These are phyloP conservation scores for Crotalus tigris DNA, from an alignment of 2,113 vertebrate species.

Conservation along the genomic window DNA sequence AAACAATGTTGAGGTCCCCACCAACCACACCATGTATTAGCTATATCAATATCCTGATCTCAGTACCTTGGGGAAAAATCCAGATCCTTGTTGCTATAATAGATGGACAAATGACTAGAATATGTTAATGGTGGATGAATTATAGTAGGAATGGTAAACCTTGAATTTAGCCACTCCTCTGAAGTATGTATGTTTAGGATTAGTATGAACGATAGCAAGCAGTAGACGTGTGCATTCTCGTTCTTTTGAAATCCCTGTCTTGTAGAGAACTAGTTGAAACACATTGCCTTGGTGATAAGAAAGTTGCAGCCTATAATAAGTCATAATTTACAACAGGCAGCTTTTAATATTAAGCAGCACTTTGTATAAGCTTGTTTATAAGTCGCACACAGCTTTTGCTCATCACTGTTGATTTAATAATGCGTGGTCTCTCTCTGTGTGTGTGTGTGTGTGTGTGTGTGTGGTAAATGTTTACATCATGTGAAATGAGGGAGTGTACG, in stretches of 20 bases:
- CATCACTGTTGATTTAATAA: neutral
- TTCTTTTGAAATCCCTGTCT: neutral
- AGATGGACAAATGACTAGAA: neutral
- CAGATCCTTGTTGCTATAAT: neutral
- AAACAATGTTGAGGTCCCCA: neutral
- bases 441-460: neutral
- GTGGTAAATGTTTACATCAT: neutral
- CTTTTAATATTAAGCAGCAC: neutral
- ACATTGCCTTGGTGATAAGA: neutral
- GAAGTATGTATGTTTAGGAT: neutral
- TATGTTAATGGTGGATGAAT: neutral
- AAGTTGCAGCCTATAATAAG: neutral
- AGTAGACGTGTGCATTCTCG: neutral
- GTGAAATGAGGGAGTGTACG: neutral
- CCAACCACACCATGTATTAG: neutral
- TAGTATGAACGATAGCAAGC: neutral
- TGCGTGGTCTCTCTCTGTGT: neutral
- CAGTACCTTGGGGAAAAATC: neutral
- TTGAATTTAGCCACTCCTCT: neutral
- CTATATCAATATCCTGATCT: neutral
- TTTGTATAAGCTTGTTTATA: neutral
- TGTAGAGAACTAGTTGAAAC: conserved; percentile 7
- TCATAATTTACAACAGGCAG: neutral
- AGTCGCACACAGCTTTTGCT: neutral
- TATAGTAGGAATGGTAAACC: neutral